These are phyloP conservation scores for Alexandromys fortis DNA, from an alignment of 2,113 vertebrate genomes.

Conservation along the genomic window DNA sequence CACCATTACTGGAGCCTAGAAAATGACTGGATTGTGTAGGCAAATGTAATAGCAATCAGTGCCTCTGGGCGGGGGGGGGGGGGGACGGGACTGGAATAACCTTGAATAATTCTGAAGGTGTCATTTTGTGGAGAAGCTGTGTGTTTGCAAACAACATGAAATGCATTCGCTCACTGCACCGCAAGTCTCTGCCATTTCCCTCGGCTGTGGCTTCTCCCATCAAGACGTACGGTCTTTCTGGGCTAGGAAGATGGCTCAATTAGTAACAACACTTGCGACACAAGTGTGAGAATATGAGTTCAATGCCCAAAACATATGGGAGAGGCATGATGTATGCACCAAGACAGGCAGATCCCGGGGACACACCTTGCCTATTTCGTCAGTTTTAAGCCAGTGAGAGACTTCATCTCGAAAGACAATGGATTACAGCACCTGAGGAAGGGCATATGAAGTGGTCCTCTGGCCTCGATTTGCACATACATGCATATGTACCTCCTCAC, in stretches of 20 bases:
- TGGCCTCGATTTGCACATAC: neutral
- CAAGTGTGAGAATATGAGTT: neutral
- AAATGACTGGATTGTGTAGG: neutral
- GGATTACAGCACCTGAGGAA: neutral
- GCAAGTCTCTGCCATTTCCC: neutral
- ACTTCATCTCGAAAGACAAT: neutral
- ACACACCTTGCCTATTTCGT: too few relatives aligned
- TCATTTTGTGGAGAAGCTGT: neutral
- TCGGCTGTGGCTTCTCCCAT: neutral
- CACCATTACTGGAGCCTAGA: neutral
- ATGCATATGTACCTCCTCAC: neutral
- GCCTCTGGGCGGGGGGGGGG: neutral
- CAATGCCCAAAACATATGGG: neutral
- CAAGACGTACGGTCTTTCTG: neutral
- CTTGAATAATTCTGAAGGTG: neutral
- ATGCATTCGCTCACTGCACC: neutral
- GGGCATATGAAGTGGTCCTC: neutral
- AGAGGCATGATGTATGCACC: neutral
- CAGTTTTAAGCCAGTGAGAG: neutral
- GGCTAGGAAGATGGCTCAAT: neutral
- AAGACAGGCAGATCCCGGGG: neutral
- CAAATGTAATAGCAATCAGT: neutral
- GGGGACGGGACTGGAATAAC: neutral
- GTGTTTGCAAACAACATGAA: neutral
- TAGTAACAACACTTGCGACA: neutral